A percentile compares a stretch with the other conserved stretches of the same genome.
phyloP scores from a whole-genome alignment of 2,888 invertebrate species.

The Stenodera caucasica region DNA sequence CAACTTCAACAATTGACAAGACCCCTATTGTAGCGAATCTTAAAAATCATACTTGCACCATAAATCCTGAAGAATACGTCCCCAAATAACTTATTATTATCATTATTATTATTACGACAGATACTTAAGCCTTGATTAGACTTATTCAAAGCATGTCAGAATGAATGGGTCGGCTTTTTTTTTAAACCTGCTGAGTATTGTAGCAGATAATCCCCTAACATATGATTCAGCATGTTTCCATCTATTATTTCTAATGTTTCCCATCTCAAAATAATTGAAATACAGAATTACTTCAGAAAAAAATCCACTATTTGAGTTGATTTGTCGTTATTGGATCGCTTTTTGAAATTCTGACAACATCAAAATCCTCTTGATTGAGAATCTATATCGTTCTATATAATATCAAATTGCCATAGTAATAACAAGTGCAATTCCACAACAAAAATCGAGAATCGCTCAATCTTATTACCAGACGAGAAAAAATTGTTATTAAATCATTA shows the following conservation, averaged over 20 bases:
- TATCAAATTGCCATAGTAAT: background rate
- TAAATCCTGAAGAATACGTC: background rate
- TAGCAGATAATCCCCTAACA: background rate
- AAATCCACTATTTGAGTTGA: too few species aligned
- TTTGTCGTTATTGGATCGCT: background rate
- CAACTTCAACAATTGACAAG: background rate
- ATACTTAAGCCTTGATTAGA: slow-evolving; percentile 7
- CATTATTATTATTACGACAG: background rate
- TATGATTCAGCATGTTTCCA: background rate
- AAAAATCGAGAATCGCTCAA: background rate
- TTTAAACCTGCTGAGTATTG: background rate
- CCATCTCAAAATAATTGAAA: too few species aligned
- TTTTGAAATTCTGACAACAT: too few species aligned
- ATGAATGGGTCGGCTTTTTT: background rate
- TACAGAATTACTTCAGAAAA: background rate
- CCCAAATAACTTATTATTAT: too few species aligned
- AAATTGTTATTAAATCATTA: too few species aligned
- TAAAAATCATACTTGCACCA: slow-evolving; percentile 2
- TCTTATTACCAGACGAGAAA: too few species aligned
- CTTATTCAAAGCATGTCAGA: background rate
- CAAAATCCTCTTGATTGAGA: too few species aligned
- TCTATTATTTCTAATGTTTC: background rate
- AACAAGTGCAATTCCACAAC: background rate
- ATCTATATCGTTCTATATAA: too few species aligned
- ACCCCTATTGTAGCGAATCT: background rate